Evolutionary conservation across 1,140 invertebrate genomes (phyloP), one percentile per base, ranked within the genome.

Genomic region (Coelopa frigida): DNA sequence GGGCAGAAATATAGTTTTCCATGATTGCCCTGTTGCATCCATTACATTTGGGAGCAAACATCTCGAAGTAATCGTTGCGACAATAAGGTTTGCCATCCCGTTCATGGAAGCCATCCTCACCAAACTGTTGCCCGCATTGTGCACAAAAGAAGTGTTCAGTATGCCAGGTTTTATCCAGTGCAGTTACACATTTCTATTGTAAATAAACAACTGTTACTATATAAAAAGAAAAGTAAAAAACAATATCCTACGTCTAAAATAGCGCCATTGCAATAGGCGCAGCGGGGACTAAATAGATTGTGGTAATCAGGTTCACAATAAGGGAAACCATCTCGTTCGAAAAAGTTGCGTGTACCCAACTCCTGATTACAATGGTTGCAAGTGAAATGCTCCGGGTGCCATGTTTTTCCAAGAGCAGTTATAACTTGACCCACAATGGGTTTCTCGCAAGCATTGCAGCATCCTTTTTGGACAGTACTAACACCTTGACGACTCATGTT

Each of bases 101-200:
- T 65, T 95, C 92, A 71, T 95, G 92, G 77, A 94, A 95, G 12
- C 91, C 94, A 39, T 97, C 94, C 57, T 97, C 94, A 6, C 93
- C 94, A 61, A 98, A 97, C 64, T 92, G 90, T 67, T 93, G 89
- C 37, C 93, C 93, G 72, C 96, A 98, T 62, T 97, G 92, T 33
- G 91, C 91, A 74, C 97, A 99, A 76, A 97, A 94, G 79, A 99
- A 99, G 74, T 98, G 95, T 70, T 99, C 94, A 49, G 94, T 94
- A 71, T 99, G 97, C 94, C 94, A 99, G 33, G 94, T 98, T 69
- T 93, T 94, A 62, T 97, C 94, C 65, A 99, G 72, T 3, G 96
- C 96, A 1, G 94, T 98, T 26, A 99, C 91, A 74, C 95, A 98
- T 93, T 98, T 98, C 94, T 97, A 74, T 45, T 38, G 17, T 10